Conservation (phyloP, 2,797 vertebrate species). For the Chloroceryle inda region DNA sequence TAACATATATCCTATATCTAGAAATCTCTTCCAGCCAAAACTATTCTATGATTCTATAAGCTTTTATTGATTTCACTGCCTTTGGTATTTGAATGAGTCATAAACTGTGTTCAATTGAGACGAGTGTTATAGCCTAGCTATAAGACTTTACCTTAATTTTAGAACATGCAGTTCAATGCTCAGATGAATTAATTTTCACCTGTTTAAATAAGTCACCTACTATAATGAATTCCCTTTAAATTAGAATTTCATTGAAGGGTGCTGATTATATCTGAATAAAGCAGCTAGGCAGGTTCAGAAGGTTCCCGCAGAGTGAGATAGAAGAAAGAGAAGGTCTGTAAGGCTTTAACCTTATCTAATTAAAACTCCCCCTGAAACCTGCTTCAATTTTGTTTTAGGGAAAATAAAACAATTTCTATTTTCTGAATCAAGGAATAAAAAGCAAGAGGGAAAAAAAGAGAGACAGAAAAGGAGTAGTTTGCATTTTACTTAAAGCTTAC, state of each 20-base stretch:
- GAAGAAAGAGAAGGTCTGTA: conserved; percentile 51
- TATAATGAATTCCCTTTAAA: conserved; percentile 65
- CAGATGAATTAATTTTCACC: conserved; percentile 34
- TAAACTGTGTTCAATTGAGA: neutral
- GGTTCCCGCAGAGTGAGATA: conserved; percentile 38
- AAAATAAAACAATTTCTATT: conserved; percentile 30
- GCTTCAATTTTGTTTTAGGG: neutral
- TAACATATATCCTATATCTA: neutral
- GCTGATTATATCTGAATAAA: conserved; percentile 69
- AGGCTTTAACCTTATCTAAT: conserved; percentile 60
- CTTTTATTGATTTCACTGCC: neutral
- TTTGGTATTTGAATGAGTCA: neutral
- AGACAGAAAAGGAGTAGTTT: neutral
- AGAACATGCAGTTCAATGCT: neutral
- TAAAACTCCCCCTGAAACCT: conserved; percentile 42
- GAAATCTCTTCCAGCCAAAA: neutral
- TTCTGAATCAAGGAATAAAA: neutral
- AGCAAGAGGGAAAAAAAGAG: neutral
- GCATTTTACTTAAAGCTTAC: neutral
- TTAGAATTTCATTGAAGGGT: conserved; percentile 44
- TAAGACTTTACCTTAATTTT: neutral
- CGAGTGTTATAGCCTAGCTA: neutral
- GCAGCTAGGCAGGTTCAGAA: conserved; percentile 64
- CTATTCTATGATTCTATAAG: neutral
- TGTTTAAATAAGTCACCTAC: conserved; percentile 53